Percentiles rank a stretch among this genome's conserved stretches.
These are phyloP conservation scores for Chrysomallon squamiferum DNA, from an alignment of 1,140 invertebrate species.

Conservation along the genomic window DNA sequence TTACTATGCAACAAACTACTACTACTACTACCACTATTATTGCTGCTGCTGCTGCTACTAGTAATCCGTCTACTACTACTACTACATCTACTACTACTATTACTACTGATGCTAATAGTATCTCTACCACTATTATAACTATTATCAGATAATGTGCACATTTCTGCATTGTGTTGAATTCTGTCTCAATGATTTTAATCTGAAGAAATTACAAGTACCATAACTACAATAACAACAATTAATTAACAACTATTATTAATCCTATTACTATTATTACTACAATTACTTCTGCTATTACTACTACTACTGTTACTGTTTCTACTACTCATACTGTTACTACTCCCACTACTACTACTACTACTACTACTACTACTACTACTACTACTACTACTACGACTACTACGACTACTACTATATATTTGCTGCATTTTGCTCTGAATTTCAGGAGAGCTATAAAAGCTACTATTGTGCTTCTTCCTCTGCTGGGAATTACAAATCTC, in stretches of 20 bases:
- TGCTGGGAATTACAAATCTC: constrained; percentile 68
- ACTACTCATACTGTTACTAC: background rate
- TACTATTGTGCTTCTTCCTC: constrained; percentile 67
- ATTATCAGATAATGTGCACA: no score
- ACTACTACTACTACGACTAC: background rate
- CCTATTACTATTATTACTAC: background rate
- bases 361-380: background rate
- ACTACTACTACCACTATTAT: background rate
- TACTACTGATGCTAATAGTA: background rate
- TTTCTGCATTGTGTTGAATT: no score
- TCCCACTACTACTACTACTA: background rate
- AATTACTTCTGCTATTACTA: background rate
- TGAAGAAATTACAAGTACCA: no score
- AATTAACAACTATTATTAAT: background rate
- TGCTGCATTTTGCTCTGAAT: background rate
- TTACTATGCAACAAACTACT: no score
- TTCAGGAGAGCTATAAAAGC: constrained; percentile 68
- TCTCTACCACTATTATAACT: no score
- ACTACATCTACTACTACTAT: background rate
- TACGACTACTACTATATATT: background rate
- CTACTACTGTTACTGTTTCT: background rate
- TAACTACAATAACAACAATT: no score
- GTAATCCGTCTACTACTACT: background rate
- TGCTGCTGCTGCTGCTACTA: background rate
- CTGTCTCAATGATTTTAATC: no score